A percentile compares a stretch with the other conserved stretches of the same genome.
phyloP scores from a whole-genome alignment of 2,888 invertebrate species.

The Tetanocera ferruginea region DNA sequence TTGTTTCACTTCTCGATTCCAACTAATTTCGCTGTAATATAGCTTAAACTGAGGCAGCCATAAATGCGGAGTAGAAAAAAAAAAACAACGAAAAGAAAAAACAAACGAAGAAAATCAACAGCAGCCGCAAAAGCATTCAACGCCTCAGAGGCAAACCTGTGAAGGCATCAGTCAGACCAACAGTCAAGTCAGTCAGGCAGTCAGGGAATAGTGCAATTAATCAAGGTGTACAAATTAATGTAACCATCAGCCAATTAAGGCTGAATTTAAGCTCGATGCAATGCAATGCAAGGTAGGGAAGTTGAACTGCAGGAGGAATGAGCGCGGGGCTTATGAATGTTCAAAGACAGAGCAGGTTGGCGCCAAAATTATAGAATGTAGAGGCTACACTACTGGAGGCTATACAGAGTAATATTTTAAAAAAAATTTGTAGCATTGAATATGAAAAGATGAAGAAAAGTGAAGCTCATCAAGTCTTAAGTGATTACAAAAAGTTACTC shows the following conservation, averaged over 20 bases:
- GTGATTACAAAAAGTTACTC: no score
- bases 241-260: constrained; percentile 66
- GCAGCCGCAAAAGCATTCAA: constrained; percentile 27
- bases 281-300: not conserved
- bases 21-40: constrained; percentile 12
- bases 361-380: not conserved
- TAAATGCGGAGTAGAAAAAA: not conserved
- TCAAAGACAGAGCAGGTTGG: not conserved
- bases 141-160: constrained; percentile 30
- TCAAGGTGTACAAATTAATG: constrained; percentile 66
- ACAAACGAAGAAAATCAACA: not conserved
- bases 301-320: not conserved
- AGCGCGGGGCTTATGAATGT: not conserved
- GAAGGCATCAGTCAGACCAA: constrained; percentile 10
- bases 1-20: not conserved
- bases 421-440: not conserved
- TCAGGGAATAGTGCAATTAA: constrained; percentile 54
- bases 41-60: constrained; percentile 4
- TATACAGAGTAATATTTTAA: no score
- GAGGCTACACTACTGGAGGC: not conserved
- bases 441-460: not conserved
- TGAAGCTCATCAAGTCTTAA: no score
- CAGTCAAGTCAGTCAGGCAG: not conserved
- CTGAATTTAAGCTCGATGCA: constrained; percentile 55
- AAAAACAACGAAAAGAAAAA: not conserved